A percentile compares a stretch with the other conserved stretches of the same genome.
phyloP scores from a whole-genome alignment of 2,888 invertebrate genomes.

The Helleia helle region DNA sequence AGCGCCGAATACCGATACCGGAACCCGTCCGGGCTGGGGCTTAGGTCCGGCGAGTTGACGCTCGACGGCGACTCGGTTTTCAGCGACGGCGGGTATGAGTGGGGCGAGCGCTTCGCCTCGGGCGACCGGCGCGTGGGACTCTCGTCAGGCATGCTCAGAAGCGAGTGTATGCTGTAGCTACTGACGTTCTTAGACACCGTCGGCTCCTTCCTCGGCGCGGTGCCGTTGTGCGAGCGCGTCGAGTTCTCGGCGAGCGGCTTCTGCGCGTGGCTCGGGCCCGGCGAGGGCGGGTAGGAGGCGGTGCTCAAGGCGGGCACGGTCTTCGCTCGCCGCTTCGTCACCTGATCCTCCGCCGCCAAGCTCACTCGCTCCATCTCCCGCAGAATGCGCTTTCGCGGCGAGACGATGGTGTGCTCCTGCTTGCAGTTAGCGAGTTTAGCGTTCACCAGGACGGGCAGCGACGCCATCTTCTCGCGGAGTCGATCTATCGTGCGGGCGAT shows the following conservation, averaged over 20 bases:
- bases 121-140: slow-evolving; percentile 45
- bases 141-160: slow-evolving; percentile 79
- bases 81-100: slow-evolving; percentile 35
- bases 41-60: slow-evolving; percentile 54
- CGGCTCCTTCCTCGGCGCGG: slow-evolving; percentile 37
- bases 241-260: slow-evolving; percentile 31
- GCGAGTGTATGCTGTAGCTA: slow-evolving; percentile 89
- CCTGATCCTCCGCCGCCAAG: slow-evolving; percentile 74
- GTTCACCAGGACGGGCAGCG: slow-evolving; percentile 53
- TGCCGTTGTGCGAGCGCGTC: slow-evolving; percentile 37
- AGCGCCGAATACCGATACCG: slow-evolving; percentile 50
- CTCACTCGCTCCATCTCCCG: slow-evolving; percentile 87
- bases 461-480: slow-evolving; percentile 50
- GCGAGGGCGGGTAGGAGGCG: slow-evolving; percentile 32
- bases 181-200: slow-evolving; percentile 69
- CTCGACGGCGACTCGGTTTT: slow-evolving; percentile 57
- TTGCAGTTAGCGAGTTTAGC: slow-evolving; percentile 59
- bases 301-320: slow-evolving; percentile 57
- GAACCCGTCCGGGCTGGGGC: slow-evolving; percentile 57
- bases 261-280: slow-evolving; percentile 37
- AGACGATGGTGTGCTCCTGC: slow-evolving; percentile 77
- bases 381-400: slow-evolving; percentile 87
- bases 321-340: slow-evolving; percentile 75
- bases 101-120: slow-evolving; percentile 53
- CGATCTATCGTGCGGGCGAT: slow-evolving; percentile 44